A percentile compares a stretch with the other conserved stretches of the same genome.
phyloP scores from a whole-genome alignment of 2,797 vertebrate species.

The Pipistrellus pygmaeus region DNA sequence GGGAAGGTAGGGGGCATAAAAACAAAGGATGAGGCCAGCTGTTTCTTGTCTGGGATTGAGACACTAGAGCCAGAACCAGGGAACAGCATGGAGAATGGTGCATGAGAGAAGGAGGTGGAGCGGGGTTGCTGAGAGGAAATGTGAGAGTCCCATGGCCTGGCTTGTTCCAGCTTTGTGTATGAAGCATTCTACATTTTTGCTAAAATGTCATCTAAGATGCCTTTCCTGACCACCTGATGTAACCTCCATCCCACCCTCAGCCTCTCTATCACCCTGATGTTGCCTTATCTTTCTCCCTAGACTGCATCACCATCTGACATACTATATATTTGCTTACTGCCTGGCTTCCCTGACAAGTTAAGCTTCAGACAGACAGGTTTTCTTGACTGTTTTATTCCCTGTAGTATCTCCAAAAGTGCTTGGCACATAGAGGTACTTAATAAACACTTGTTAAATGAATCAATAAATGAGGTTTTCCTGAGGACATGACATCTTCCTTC shows the following conservation, averaged over 20 bases:
- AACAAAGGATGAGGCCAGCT: background rate
- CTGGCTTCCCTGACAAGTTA: background rate
- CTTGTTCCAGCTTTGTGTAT: background rate
- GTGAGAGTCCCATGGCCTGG: background rate
- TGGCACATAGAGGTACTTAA: background rate
- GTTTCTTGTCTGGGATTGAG: background rate
- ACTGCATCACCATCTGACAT: background rate
- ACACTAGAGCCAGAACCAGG: background rate
- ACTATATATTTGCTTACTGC: background rate
- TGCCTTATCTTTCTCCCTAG: constrained; percentile 13
- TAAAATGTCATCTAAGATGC: background rate
- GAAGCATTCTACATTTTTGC: background rate
- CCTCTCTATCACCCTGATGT: too few species aligned
- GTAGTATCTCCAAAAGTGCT: background rate
- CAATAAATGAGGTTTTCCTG: background rate
- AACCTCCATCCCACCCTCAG: background rate
- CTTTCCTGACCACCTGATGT: background rate
- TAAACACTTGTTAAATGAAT: background rate
- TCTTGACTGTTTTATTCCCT: background rate
- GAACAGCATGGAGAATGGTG: background rate
- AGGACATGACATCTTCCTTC: background rate
- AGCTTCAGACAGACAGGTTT: background rate
- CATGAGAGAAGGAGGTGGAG: too few species aligned
- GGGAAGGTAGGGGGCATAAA: too few species aligned
- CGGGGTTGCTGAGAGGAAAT: background rate